Evolutionary conservation across 92 coral and sea anemone species (phyloP), one percentile per base, ranked within the genome.

Genomic region (Chrysogorgia sp.): DNA sequence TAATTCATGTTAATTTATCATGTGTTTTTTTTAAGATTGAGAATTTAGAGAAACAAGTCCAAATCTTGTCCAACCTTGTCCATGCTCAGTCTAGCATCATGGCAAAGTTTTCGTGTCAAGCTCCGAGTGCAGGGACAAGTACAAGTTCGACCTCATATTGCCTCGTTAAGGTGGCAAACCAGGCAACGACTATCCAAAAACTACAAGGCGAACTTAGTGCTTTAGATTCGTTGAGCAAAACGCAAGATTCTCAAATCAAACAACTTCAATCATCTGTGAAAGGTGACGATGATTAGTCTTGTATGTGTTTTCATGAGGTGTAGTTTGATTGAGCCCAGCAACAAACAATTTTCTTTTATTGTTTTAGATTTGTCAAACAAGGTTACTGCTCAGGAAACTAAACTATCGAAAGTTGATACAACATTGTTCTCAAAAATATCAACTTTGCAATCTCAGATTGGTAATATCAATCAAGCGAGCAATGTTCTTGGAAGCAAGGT

Each of bases 51-150:
- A 68, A 68, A 19, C 75, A 68, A 68, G 58, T 68, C 2, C 32
- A 12, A 14, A 68, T 68, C 24, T 68, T 68, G 40, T 24, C 59
- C 49, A 68, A 68, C 24, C 75, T 68, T 15, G 75, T 68, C 26
- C 75, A 45, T 25, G 75, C 75, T 5, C 75, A 68, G 19, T 68
- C 75, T 2, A 68, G 45, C 20, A 45, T 68, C 37, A 43, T 68
- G 75, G 15, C 58, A 13, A 23, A 68, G 53, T 68, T 68, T 34
- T 68, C 75, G 19, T 45, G 75, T 34, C 55, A 40, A 40, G 74
- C 13, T 9, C 43, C 5, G 43, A 37, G 43, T 12, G n/a, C n/a
- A n/a, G 33, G 34, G 20, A 8, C 59, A 19, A 26, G 45, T 48
- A 24, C 59, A 22, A 26, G 30, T 69, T 60, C 60, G 12, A 28